Conservation (phyloP, 2,888 invertebrate species). For the Lycia hirtaria region DNA sequence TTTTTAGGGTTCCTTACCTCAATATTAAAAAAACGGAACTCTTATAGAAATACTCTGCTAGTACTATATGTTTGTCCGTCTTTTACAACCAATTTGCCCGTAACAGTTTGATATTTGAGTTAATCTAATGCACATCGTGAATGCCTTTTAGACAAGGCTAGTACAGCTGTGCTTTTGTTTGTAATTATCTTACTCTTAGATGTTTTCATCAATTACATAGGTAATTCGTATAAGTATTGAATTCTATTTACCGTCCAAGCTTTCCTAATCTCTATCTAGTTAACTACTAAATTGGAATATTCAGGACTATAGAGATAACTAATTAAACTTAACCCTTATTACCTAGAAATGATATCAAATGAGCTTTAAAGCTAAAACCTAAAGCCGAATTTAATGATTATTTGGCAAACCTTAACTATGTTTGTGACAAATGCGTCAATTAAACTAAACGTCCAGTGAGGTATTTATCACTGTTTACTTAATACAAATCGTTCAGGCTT, state of each 20-base stretch:
- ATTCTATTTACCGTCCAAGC: conserved; percentile 8
- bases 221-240: background rate
- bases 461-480: conserved; percentile 5
- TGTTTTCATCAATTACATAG: no score
- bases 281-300: conserved; percentile 19
- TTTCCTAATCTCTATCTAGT: conserved; percentile 16
- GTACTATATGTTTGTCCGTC: no score
- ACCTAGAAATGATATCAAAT: background rate
- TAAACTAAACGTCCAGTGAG: conserved; percentile 2
- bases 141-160: no score
- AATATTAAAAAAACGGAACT: no score
- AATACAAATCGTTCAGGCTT: background rate
- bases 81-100: no score
- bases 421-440: conserved; percentile 9
- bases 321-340: background rate
- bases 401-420: background rate
- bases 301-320: background rate
- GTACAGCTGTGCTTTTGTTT: no score
- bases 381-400: background rate
- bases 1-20: no score
- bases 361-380: background rate
- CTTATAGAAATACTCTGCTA: no score
- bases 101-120: no score
- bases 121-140: no score
- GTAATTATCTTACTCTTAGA: no score